Evolutionary conservation across 2,888 invertebrate species (phyloP).

Genomic region (Thera britannica): DNA sequence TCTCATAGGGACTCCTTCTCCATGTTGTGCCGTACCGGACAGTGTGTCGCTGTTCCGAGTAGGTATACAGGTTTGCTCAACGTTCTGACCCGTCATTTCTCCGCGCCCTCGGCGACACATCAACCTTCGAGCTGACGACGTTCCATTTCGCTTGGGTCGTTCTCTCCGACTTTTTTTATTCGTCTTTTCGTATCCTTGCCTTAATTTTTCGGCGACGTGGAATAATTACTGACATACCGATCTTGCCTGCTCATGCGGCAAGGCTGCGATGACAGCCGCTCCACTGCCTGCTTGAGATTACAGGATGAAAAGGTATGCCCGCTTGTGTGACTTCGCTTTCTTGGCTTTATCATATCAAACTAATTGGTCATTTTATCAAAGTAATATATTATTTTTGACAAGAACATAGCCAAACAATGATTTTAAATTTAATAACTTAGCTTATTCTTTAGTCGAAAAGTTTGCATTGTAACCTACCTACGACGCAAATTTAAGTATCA

Average conservation of each 20-base stretch:
- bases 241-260: constrained; percentile 63
- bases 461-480: not conserved
- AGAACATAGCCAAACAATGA: not conserved
- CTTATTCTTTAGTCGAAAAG: not conserved
- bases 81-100: constrained; percentile 64
- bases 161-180: constrained; percentile 67
- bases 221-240: constrained; percentile 69
- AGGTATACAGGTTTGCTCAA: constrained; percentile 61
- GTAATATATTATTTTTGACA: constrained; percentile 2
- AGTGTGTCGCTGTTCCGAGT: constrained; percentile 33
- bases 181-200: constrained; percentile 71
- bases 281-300: constrained; percentile 59
- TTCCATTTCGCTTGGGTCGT: constrained; percentile 68
- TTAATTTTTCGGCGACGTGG: constrained; percentile 76
- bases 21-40: constrained; percentile 3
- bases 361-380: constrained; percentile 12
- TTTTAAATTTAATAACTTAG: not conserved
- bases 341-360: constrained; percentile 8
- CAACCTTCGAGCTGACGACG: constrained; percentile 69
- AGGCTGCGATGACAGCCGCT: constrained; percentile 68
- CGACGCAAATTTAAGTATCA: too few relatives aligned
- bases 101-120: constrained; percentile 65
- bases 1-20: not conserved
- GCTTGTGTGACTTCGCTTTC: constrained; percentile 21
- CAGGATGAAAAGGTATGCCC: constrained; percentile 25